Evolutionary conservation across 2,888 invertebrate genomes (phyloP).

Genomic region (Andrena dorsata): DNA sequence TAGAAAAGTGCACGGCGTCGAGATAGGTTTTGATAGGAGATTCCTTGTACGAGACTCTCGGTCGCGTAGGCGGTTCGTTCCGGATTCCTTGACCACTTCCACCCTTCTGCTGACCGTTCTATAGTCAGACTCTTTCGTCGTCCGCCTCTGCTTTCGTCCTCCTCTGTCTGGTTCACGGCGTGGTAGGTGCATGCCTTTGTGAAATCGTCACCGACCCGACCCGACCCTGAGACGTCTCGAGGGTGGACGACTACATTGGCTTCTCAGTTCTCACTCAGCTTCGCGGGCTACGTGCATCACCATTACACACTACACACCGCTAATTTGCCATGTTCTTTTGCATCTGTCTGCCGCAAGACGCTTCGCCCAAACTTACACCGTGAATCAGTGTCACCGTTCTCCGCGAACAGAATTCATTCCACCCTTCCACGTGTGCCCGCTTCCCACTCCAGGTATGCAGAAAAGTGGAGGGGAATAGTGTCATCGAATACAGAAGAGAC

Average conservation of each 20-base stretch:
- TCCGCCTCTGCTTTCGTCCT: slow-evolving; percentile 36
- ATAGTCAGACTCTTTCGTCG: slow-evolving; percentile 44
- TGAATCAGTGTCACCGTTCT: neutral
- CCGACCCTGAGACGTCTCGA: slow-evolving; percentile 57
- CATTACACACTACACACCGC: slow-evolving; percentile 14
- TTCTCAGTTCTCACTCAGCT: slow-evolving; percentile 14
- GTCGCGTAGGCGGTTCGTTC: slow-evolving; percentile 73
- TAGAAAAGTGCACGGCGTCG: slow-evolving; percentile 35
- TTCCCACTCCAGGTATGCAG: too few species aligned
- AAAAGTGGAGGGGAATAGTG: too few species aligned
- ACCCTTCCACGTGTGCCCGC: neutral
- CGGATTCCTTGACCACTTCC: slow-evolving; percentile 68
- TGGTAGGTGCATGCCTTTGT: slow-evolving; percentile 58
- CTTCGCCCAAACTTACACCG: neutral
- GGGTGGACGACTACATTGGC: slow-evolving; percentile 51
- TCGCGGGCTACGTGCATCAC: slow-evolving; percentile 16
- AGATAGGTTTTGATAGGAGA: slow-evolving; percentile 62
- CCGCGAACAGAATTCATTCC: neutral
- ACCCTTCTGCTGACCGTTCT: slow-evolving; percentile 29
- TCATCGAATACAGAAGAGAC: too few species aligned
- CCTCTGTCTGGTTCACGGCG: slow-evolving; percentile 28
- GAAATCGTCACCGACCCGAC: slow-evolving; percentile 56
- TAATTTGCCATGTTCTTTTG: slow-evolving; percentile 32
- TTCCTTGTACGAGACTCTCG: slow-evolving; percentile 65
- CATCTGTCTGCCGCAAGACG: neutral